Evolutionary conservation across 2,888 invertebrate species (phyloP).

Genomic region (Nomada flava): DNA sequence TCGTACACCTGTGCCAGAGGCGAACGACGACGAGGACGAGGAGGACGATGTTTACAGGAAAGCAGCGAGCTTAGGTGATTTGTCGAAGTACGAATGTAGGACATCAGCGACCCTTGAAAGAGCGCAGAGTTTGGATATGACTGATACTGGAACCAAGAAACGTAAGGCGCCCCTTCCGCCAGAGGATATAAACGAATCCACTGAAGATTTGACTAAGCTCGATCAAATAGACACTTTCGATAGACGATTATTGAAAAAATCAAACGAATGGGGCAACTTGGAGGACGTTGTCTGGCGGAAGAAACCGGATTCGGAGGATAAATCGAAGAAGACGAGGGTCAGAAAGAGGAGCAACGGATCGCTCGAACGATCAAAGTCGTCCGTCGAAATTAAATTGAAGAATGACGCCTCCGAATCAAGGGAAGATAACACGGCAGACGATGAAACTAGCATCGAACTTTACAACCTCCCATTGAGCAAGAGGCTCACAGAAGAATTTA

Average conservation of each 20-base stretch:
- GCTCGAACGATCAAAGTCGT: slow-evolving; percentile 87
- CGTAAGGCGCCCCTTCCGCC: slow-evolving; percentile 87
- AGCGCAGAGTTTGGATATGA: slow-evolving; percentile 92
- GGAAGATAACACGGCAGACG: background rate
- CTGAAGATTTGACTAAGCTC: slow-evolving; percentile 83
- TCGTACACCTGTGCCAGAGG: slow-evolving; percentile 85
- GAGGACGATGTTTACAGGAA: slow-evolving; percentile 88
- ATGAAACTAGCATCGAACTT: slow-evolving; percentile 72
- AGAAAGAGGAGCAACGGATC: slow-evolving; percentile 84
- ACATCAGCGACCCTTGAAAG: slow-evolving; percentile 88
- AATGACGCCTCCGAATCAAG: slow-evolving; percentile 79
- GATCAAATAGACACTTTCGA: slow-evolving; percentile 90
- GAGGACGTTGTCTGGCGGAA: slow-evolving; percentile 90
- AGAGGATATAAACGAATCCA: slow-evolving; percentile 82
- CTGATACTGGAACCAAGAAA: slow-evolving; percentile 87
- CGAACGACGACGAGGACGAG: slow-evolving; percentile 85
- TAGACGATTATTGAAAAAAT: slow-evolving; percentile 89
- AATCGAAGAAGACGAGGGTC: slow-evolving; percentile 76
- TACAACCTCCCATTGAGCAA: slow-evolving; percentile 80
- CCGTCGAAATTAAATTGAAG: slow-evolving; percentile 86
- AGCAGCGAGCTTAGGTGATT: slow-evolving; percentile 92
- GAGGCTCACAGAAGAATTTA: slow-evolving; percentile 77
- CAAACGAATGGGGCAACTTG: slow-evolving; percentile 90
- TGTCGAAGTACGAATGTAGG: slow-evolving; percentile 88
- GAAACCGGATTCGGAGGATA: slow-evolving; percentile 76